Conservation (phyloP, 2,797 vertebrate species). For the Parauchenoglanis punctatus region DNA sequence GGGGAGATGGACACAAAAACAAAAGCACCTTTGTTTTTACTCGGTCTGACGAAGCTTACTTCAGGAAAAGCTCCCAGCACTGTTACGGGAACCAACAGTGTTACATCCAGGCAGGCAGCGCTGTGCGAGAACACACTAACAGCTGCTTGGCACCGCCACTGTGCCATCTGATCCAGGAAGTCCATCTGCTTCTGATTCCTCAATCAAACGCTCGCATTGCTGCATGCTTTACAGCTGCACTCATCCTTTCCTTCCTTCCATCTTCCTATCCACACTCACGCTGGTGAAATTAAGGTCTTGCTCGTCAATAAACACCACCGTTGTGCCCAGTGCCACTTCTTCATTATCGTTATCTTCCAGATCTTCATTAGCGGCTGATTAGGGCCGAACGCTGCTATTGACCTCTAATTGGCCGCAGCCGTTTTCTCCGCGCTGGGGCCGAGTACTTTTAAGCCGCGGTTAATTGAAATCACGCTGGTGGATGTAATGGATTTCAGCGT, state of each 20-base stretch:
- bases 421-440: background rate
- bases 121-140: background rate
- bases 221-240: background rate
- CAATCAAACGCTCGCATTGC: background rate
- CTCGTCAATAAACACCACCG: background rate
- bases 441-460: background rate
- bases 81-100: slow-evolving; percentile 11
- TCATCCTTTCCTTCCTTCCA: background rate
- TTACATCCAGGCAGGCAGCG: background rate
- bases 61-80: slow-evolving; percentile 9
- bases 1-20: slow-evolving; percentile 24
- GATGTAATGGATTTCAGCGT: background rate
- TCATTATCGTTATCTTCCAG: background rate
- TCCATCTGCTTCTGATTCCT: slow-evolving; percentile 21
- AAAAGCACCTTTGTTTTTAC: slow-evolving; percentile 47
- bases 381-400: background rate
- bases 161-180: slow-evolving; percentile 8
- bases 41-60: background rate
- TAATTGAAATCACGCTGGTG: background rate
- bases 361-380: slow-evolving; percentile 2
- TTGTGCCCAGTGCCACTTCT: background rate
- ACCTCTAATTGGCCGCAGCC: background rate
- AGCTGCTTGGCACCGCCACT: background rate
- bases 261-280: background rate
- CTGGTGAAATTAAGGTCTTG: background rate